Percentiles rank a stretch among this genome's conserved stretches.
These are phyloP conservation scores for Osmerus eperlanus DNA, from an alignment of 2,113 vertebrate genomes.

Conservation along the genomic window DNA sequence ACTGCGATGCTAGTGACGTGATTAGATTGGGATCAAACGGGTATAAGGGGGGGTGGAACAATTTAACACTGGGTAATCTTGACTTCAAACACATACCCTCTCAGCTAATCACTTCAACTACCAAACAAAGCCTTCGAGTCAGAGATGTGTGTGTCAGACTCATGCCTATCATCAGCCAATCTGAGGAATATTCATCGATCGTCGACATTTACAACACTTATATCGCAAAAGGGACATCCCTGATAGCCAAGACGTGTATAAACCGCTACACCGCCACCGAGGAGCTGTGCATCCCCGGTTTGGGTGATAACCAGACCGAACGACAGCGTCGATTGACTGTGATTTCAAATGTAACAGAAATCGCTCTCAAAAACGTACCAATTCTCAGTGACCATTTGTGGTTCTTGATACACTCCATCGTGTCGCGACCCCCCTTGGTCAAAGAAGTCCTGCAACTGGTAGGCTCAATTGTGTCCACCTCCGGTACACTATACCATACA, in stretches of 20 bases:
- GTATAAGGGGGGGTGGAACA: not conserved
- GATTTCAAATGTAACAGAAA: not conserved
- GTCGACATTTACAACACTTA: too few species aligned
- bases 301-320: not conserved
- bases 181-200: too few species aligned
- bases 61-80: not conserved
- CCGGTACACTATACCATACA: not conserved
- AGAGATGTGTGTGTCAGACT: not conserved
- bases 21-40: not conserved
- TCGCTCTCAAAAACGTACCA: not conserved
- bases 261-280: too few species aligned
- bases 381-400: not conserved
- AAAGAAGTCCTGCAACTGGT: not conserved
- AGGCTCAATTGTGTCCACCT: not conserved
- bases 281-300: not conserved
- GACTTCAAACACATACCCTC: slow-evolving; percentile 1
- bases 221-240: too few species aligned
- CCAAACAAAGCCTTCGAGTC: not conserved
- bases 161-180: not conserved
- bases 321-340: not conserved
- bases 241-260: too few species aligned
- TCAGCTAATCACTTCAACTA: not conserved
- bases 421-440: not conserved
- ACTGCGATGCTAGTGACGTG: not conserved
- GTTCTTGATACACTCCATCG: not conserved